Evolutionary conservation across 2,113 vertebrate genomes (phyloP).

Genomic region (Thryonomys swinderianus): DNA sequence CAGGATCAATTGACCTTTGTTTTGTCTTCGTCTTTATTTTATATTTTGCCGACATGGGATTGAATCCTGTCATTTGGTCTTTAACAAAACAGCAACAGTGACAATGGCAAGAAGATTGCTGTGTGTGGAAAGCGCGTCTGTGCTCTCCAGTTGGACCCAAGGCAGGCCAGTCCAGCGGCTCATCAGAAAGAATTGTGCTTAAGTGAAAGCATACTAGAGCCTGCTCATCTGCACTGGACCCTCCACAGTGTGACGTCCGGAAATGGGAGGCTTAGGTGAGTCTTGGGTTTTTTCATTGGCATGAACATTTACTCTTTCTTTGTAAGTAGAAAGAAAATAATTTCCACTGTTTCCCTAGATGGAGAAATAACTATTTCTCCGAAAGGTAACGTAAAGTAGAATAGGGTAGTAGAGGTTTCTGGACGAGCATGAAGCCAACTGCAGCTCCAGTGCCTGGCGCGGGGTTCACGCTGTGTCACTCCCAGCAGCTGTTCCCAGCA

Average conservation of each 20-base stretch:
- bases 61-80: not conserved
- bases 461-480: not conserved
- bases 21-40: not conserved
- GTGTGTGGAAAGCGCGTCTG: conserved; percentile 65
- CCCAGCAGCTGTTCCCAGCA: not conserved
- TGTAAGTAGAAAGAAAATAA: conserved; percentile 44
- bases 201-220: not conserved
- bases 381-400: not conserved
- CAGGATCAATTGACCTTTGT: conserved; percentile 64
- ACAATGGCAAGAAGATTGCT: not conserved
- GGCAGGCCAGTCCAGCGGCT: not conserved
- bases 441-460: not conserved
- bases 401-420: not conserved
- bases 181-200: not conserved
- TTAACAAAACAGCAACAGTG: conserved; percentile 14
- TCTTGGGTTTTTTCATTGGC: not conserved
- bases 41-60: not conserved
- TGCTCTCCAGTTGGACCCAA: conserved; percentile 68
- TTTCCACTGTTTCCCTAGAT: not conserved
- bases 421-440: not conserved
- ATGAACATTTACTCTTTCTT: not conserved
- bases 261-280: not conserved
- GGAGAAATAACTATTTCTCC: not conserved
- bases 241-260: not conserved
- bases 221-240: not conserved